Conservation (phyloP, 2,888 invertebrate genomes). For the Nasonovia ribisnigri region DNA sequence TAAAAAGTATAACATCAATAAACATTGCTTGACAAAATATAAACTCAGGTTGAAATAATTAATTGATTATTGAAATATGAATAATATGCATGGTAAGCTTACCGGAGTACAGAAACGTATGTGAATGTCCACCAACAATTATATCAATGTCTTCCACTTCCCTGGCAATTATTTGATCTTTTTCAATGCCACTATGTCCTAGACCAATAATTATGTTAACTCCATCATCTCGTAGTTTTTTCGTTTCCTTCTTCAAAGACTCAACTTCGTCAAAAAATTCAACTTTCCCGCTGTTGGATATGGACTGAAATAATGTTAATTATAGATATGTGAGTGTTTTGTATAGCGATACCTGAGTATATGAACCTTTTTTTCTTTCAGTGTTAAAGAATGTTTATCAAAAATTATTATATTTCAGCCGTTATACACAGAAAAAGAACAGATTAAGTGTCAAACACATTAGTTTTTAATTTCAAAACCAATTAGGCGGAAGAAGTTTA, state of each 20-base stretch:
- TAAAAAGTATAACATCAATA: too few relatives aligned
- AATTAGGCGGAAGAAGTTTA: background rate
- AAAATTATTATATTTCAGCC: background rate
- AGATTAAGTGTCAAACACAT: background rate
- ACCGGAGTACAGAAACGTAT: conserved; percentile 83
- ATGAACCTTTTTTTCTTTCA: background rate
- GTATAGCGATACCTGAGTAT: background rate
- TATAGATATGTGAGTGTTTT: background rate
- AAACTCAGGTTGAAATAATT: background rate
- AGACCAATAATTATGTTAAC: conserved; percentile 87
- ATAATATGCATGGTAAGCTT: background rate
- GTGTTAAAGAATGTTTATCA: background rate
- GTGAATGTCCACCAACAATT: conserved; percentile 92
- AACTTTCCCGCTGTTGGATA: conserved; percentile 72
- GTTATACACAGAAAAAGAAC: background rate
- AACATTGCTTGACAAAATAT: background rate
- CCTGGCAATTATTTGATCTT: conserved; percentile 82
- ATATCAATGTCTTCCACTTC: conserved; percentile 86
- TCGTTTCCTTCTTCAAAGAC: conserved; percentile 78
- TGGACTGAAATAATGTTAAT: conserved; percentile 66
- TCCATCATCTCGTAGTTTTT: conserved; percentile 76
- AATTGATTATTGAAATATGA: too few relatives aligned
- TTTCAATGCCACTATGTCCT: conserved; percentile 87
- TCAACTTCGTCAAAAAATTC: conserved; percentile 79
- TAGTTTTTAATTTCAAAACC: background rate